Evolutionary conservation across 2,797 vertebrate species (phyloP), one percentile per base, ranked within the genome.

Genomic region (Acestrorhynchus altus): DNA sequence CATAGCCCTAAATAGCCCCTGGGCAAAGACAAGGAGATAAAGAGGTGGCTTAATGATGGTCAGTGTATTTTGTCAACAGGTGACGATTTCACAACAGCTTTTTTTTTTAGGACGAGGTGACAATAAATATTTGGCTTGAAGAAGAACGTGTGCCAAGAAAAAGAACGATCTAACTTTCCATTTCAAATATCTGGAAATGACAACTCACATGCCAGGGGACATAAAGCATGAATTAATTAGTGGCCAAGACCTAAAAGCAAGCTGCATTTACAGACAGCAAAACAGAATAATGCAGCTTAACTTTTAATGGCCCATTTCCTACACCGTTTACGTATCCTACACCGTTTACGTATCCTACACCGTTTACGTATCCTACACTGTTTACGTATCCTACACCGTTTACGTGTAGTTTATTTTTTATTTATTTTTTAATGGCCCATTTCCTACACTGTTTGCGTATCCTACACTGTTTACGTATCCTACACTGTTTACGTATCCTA

Each of bases 51-150:
- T 72, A 51, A 54, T n/a, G 56, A 31, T 44, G 56, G 28, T 8
- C 5, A 26, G 8, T 7, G 0, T 71, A 28, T 75, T 80, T 71
- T 75, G 59, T 31, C 61, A 80, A 70, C 28, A 28, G 8, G 54
- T 24, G 46, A 11, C 13, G 10, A 54, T 51, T 68, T 18, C 47
- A 51, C 47, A 13, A 20, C 24, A n/a, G 5, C 15, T 44, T 47
- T 67, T 47, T 67, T 49, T 47, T 1, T 9, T 8, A 11, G 42
- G 42, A 42, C 26, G 71, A 69, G 31, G 24, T 74, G 16, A 40
- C 18, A 52, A 72, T 79, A 79, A 69, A 80, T 75, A 70, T 79
- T 74, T 69, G 61, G 39, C 54, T 18, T 44, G 5, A 40, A 47
- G 6, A 44, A 13, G n/a, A 59, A 60, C 31, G 4, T 7, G 20